A percentile compares a stretch with the other conserved stretches of the same genome.
Evolutionary conservation across 2,113 vertebrate species (phyloP).

Genomic region (Corythornis madagascariensis): DNA sequence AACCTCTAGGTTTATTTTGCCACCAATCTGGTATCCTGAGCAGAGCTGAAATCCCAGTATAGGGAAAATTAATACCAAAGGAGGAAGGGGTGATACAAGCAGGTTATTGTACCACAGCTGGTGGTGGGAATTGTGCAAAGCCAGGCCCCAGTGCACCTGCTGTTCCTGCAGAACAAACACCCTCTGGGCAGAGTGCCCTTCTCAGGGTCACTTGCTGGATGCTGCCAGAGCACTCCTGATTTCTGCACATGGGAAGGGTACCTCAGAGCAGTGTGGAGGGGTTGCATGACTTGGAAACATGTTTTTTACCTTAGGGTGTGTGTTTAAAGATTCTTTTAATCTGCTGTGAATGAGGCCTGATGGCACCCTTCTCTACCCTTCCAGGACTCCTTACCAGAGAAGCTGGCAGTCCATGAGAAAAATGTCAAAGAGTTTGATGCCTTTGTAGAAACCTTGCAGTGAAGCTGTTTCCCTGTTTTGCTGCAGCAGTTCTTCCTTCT

Average conservation of each 20-base stretch:
- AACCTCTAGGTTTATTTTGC: neutral
- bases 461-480: conserved; percentile 45
- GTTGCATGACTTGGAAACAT: neutral
- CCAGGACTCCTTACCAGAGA: conserved; percentile 96
- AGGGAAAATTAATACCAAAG: neutral
- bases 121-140: neutral
- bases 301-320: neutral
- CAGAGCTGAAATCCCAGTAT: neutral
- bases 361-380: neutral
- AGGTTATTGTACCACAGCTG: neutral
- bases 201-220: neutral
- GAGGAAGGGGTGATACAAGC: neutral
- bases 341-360: neutral
- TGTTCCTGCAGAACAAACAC: conserved; percentile 1
- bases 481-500: conserved; percentile 38
- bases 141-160: neutral
- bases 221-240: neutral
- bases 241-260: neutral
- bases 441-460: conserved; percentile 98
- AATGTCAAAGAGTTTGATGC: conserved; percentile 98
- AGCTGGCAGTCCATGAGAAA: conserved; percentile 94
- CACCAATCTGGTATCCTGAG: neutral
- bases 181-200: neutral
- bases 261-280: neutral
- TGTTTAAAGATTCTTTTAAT: neutral